Evolutionary conservation across 2,113 vertebrate species (phyloP), one percentile per base, ranked within the genome.

Genomic region (Leucoraja erinaceus): DNA sequence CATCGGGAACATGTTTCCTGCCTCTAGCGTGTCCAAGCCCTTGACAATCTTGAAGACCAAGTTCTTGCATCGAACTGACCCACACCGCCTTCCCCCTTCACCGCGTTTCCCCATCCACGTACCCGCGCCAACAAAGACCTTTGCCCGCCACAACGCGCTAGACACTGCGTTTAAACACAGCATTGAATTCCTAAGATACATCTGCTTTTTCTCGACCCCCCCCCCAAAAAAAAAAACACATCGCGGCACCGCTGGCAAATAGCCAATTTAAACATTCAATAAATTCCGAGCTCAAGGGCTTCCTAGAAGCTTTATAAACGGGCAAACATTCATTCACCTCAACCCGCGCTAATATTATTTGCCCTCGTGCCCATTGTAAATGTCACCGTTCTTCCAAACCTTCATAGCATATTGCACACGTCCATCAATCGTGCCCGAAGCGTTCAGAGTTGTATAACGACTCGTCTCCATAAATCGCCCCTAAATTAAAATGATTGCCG

Each of bases 171-270:
- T 38, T 20, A 90, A 79, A 79, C 4, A 72, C 11, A 74, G 22
- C 5, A 18, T 91, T 72, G 90, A 91, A 91, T 91, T 91, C 66
- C 66, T 72, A 28, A 91, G 18, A 6, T 66, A 91, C 90, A 54
- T 74, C 90, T 72, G 66, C 59, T 72, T 74, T 91, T 74, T 38
- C 9, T 74, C 22, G 33, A 22, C 68, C 33, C 18, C 66, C 88
- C 38, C 38, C 38, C 38, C 38, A 47, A 47, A 47, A n/a, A n/a
- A n/a, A n/a, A 70, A 90, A 90, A 91, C 31, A 91, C 31, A 90
- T 25, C 4, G 63, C 31, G 22, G 66, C 20, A 16, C 11, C 88
- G 22, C 90, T 74, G 90, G 22, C 66, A 38, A n/a, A 54, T 9
- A 91, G 90, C 31, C 66, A 91, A 16, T 20, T 88, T 59, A 86